Evolutionary conservation across 2,888 invertebrate species (phyloP), one percentile per base, ranked within the genome.

Genomic region (Crioceris asparagi): DNA sequence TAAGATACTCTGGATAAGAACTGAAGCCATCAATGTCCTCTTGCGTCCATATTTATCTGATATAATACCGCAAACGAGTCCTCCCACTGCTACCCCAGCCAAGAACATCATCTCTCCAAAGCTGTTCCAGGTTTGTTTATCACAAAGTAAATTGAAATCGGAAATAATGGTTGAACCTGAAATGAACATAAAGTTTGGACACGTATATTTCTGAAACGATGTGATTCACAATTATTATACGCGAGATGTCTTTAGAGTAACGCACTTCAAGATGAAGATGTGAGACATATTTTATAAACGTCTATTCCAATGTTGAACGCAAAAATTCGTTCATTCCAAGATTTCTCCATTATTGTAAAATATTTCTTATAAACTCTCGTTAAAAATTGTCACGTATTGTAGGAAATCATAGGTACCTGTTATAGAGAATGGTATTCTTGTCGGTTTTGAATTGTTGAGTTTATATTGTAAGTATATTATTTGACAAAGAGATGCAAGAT

Each of bases 11-110:
- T 83, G 83, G 11, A 79, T 66, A 26, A 78, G 61, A 45, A 80
- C 69, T 53, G 83, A 79, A 30, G 74, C 70, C 70, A 85, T 77
- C 35, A 86, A 65, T 38, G 83, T 79, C 38, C 71, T 74, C 60
- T 84, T 85, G 35, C 87, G 72, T 8, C 87, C 87, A 53, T 68
- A 77, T 74, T 75, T 81, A 63, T 85, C 85, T 4, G 84, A 83
- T 36, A 84, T 70, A 62, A 79, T 77, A 16, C 84, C 84, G 41
- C 82, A 81, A n/a, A 82, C 72, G 11, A 84, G 74, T 35, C 84
- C 84, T 35, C 85, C 85, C 29, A 79, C 66, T 38, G 83, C 83
- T 10, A 84, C 82, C 19, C 85, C 85, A 17, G 77, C 67, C 43
- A 86, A 65, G 61, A 84, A 85, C 59, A 79, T 75, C 65, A 83